Conservation (phyloP, 2,113 vertebrate genomes). For the Podarcis muralis region DNA sequence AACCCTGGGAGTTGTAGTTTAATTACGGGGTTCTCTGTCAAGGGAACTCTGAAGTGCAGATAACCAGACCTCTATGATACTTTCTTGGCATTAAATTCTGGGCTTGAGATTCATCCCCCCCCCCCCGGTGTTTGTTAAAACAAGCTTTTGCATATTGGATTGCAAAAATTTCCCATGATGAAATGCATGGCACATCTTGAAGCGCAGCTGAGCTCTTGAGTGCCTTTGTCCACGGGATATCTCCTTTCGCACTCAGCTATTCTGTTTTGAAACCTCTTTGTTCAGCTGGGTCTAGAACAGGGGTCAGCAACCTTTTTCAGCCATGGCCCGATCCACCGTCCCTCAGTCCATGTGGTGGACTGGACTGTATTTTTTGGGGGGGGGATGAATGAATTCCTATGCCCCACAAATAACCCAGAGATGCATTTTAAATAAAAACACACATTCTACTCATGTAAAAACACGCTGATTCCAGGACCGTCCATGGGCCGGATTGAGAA, state of each 20-base stretch:
- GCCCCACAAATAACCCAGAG: too few species aligned
- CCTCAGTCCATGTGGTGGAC: too few species aligned
- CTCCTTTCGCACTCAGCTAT: neutral
- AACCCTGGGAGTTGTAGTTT: constrained; percentile 10
- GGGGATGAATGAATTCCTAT: too few species aligned
- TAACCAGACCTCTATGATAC: neutral
- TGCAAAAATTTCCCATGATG: neutral
- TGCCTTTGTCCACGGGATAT: neutral
- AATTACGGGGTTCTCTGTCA: neutral
- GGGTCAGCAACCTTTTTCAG: too few species aligned
- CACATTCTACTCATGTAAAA: too few species aligned
- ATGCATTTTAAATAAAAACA: too few species aligned
- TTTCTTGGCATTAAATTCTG: neutral
- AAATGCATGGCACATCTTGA: neutral
- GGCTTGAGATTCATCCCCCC: too few species aligned
- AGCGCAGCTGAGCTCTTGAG: neutral
- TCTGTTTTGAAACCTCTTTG: neutral
- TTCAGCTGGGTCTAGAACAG: neutral
- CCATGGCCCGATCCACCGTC: too few species aligned
- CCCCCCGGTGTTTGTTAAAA: neutral
- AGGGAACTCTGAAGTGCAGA: neutral
- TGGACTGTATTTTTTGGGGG: too few species aligned
- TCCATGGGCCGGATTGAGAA: too few species aligned
- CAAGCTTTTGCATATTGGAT: neutral
- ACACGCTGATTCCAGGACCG: too few species aligned